Percentiles rank a stretch among this genome's conserved stretches.
Evolutionary conservation across 1,140 invertebrate species (phyloP).

Genomic region (Myzus persicae): DNA sequence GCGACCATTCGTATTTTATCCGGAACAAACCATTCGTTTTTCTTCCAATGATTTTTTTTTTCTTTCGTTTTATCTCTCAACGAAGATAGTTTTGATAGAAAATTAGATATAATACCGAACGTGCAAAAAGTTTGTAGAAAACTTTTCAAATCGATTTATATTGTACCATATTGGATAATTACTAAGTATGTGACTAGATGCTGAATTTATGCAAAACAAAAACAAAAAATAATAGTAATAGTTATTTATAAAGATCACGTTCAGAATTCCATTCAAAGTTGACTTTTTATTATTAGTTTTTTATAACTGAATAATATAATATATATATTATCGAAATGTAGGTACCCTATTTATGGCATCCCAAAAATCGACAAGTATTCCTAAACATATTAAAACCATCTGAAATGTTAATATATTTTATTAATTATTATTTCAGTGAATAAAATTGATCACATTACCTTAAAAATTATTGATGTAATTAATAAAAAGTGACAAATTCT

Average conservation of each 20-base stretch:
- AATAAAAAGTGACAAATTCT: neutral
- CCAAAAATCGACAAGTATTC: neutral
- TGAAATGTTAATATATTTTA: neutral
- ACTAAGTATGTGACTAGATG: constrained; percentile 19
- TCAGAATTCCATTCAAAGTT: neutral
- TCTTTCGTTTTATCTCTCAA: neutral
- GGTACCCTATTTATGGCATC: neutral
- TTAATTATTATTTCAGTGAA: neutral
- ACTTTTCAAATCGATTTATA: constrained; percentile 47
- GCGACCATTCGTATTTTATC: constrained; percentile 11
- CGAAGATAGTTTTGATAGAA: neutral
- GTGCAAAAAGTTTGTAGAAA: neutral
- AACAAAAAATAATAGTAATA: neutral
- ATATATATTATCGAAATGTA: neutral
- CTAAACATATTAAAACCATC: neutral
- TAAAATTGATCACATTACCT: neutral
- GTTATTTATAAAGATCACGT: neutral
- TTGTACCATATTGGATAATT: neutral
- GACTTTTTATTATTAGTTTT: neutral
- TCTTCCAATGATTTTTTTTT: neutral
- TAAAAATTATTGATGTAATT: neutral
- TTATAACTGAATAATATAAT: neutral
- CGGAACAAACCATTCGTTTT: constrained; percentile 4
- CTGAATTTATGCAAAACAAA: constrained; percentile 30
- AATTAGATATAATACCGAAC: constrained; percentile 32